A percentile compares a stretch with the other conserved stretches of the same genome.
Evolutionary conservation across 2,797 vertebrate genomes (phyloP).

Genomic region (Sciurus carolinensis): DNA sequence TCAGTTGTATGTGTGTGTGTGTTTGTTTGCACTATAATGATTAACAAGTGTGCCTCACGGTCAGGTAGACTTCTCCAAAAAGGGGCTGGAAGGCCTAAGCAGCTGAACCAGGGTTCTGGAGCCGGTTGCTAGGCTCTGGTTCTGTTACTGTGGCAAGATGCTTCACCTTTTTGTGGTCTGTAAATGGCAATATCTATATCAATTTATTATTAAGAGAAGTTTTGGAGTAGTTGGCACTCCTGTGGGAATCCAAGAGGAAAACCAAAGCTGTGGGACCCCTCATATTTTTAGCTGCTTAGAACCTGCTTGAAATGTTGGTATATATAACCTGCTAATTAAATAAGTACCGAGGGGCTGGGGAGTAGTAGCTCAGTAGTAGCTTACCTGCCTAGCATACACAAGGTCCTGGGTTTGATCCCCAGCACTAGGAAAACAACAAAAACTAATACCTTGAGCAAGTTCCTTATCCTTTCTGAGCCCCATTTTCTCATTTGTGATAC

Average conservation of each 20-base stretch:
- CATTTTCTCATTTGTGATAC: background rate
- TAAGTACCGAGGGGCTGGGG: background rate
- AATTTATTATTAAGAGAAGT: conserved; percentile 91
- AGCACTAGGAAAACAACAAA: background rate
- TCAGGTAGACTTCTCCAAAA: background rate
- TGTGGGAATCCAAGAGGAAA: conserved; percentile 75
- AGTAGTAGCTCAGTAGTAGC: background rate
- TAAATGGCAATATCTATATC: background rate
- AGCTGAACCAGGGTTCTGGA: background rate
- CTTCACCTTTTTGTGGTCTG: background rate
- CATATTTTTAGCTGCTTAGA: background rate
- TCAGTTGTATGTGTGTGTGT: conserved; percentile 78
- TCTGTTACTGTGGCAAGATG: background rate
- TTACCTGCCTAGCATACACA: background rate
- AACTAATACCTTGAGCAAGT: background rate
- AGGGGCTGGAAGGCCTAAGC: background rate
- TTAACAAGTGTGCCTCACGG: background rate
- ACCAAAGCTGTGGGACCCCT: background rate
- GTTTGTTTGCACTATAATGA: background rate
- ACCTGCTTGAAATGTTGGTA: background rate
- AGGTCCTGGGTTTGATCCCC: background rate
- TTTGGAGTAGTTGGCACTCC: conserved; percentile 94
- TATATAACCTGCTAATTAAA: background rate
- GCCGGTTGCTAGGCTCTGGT: background rate
- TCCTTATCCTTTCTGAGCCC: background rate